Evolutionary conservation across 1,140 invertebrate genomes (phyloP), one percentile per base, ranked within the genome.

Genomic region (Halesus radiatus): DNA sequence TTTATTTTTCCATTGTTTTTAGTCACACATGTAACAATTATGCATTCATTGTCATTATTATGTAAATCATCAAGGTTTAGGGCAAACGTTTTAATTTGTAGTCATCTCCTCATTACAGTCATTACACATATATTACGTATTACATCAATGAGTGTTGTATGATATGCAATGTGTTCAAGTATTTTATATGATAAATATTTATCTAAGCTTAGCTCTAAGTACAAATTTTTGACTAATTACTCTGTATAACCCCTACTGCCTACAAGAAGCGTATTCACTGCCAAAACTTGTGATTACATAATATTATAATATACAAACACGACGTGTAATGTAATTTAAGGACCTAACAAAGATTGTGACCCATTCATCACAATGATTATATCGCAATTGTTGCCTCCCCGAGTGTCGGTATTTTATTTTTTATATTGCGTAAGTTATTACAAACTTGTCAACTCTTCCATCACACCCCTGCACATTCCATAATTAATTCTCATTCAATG

Each of bases 81-180:
- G 37, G 10, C 37, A 45, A 45, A 45, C 8, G 6, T 45, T 45
- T 45, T 45, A 45, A 45, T 45, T 45, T 45, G 37, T 45, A 45
- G 32, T 37, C 32, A 37, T 37, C 3, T 37, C 1, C 37, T 45
- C 37, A 3, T 45, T 45, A 45, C 23, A 22, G 56, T 23, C 56
- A 60, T 60, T 23, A 22, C 3, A 60, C 56, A 60, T 60, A 60
- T 13, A 13, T 45, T 45, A 45, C 8, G 73, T 75, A 66, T 60
- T 60, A 15, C 37, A 68, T 68, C 29, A 68, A 32, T 68, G 16
- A 68, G 32, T 20, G 75, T 70, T 20, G 75, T 70, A 54, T 23
- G 76, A 23, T 54, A 78, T 78, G 76, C 50, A 70, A 78, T 53
- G 76, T 78, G 76, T 78, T 68, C 76, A 78, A 78, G 26, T 78